Percentiles rank a stretch among this genome's conserved stretches.
phyloP scores from a whole-genome alignment of 2,888 invertebrate species.

The Hybos culiciformis region DNA sequence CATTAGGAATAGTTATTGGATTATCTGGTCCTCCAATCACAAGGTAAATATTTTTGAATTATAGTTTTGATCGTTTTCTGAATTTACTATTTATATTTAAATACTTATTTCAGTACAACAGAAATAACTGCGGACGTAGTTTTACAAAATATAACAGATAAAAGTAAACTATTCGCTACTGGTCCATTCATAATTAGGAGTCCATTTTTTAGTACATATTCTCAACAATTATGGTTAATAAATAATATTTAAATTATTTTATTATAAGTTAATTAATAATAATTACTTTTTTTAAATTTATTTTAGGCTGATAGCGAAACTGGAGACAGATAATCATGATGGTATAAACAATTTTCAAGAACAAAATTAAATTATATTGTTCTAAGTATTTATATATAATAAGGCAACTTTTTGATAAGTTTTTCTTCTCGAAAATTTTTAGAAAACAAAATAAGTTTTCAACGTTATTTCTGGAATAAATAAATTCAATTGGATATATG shows the following conservation, averaged over 20 bases:
- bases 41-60: too few relatives aligned
- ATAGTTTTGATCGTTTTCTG: too few relatives aligned
- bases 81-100: too few relatives aligned
- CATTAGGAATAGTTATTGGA: constrained; percentile 81
- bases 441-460: too few relatives aligned
- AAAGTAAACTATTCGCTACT: constrained; percentile 46
- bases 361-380: constrained; percentile 16
- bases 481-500: too few relatives aligned
- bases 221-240: constrained; percentile 89
- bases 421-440: background rate
- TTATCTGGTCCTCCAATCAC: constrained; percentile 58
- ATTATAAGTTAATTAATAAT: too few relatives aligned
- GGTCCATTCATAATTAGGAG: constrained; percentile 81
- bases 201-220: constrained; percentile 72
- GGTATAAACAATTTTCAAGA: too few relatives aligned
- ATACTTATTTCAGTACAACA: too few relatives aligned
- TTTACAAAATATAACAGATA: constrained; percentile 40
- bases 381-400: background rate
- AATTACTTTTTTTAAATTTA: too few relatives aligned
- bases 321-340: constrained; percentile 70
- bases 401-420: background rate
- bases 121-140: constrained; percentile 45
- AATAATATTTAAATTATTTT: too few relatives aligned
- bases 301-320: too few relatives aligned
- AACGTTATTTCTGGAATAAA: too few relatives aligned